Conservation (phyloP, 2,113 vertebrate species). For the Eolophus roseicapilla region DNA sequence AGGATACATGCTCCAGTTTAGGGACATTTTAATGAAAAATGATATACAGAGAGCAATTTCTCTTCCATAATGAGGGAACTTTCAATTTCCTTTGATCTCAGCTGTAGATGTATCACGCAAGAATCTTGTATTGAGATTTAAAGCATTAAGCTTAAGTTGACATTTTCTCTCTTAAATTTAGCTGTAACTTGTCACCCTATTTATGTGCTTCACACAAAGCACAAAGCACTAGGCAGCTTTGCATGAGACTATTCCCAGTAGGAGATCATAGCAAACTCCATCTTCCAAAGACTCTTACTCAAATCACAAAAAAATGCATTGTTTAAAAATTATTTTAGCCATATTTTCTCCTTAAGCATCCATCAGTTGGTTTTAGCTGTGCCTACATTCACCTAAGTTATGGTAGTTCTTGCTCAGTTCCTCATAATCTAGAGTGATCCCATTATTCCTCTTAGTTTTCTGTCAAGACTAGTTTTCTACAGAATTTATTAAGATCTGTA, state of each 20-base stretch:
- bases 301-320: not conserved
- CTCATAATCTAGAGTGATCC: not conserved
- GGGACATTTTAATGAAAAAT: slow-evolving; percentile 45
- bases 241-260: not conserved
- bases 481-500: not conserved
- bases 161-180: slow-evolving; percentile 38
- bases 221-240: not conserved
- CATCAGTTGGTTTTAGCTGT: not conserved
- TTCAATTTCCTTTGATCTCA: slow-evolving; percentile 46
- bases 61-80: slow-evolving; percentile 21
- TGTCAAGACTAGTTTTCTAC: not conserved
- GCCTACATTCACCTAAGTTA: not conserved
- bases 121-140: slow-evolving; percentile 19
- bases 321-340: not conserved
- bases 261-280: not conserved
- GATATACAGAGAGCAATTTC: not conserved
- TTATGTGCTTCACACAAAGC: not conserved
- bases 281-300: not conserved
- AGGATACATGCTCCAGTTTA: not conserved
- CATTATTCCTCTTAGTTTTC: not conserved
- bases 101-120: slow-evolving; percentile 17
- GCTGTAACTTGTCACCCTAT: slow-evolving; percentile 28
- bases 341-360: not conserved
- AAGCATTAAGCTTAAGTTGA: slow-evolving; percentile 40
- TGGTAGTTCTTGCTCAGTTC: not conserved